Percentiles rank a stretch among this genome's conserved stretches.
These are phyloP conservation scores for Aspidiotus destructor DNA, from an alignment of 2,888 invertebrate genomes.

Conservation along the genomic window DNA sequence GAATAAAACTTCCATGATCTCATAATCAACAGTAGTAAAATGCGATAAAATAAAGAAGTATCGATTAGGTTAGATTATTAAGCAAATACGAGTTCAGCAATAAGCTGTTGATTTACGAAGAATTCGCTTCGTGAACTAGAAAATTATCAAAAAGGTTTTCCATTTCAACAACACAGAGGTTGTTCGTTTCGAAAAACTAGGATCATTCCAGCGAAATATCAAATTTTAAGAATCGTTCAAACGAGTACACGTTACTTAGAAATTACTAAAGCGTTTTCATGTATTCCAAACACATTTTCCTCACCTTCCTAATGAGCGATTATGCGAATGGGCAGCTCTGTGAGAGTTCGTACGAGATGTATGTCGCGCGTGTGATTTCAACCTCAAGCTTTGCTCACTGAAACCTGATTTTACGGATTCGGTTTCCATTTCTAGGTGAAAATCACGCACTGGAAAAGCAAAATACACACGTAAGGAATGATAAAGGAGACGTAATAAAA, in stretches of 20 bases:
- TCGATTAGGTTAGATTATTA: too few relatives aligned
- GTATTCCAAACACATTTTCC: not conserved
- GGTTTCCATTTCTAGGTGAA: conserved; percentile 61
- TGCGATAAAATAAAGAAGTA: too few relatives aligned
- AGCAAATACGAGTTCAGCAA: too few relatives aligned
- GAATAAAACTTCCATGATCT: too few relatives aligned
- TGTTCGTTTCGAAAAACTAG: not conserved
- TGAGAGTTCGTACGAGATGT: conserved; percentile 27
- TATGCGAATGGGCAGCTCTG: conserved; percentile 24
- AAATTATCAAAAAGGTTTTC: not conserved
- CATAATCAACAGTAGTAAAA: too few relatives aligned
- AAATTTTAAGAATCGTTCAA: too few relatives aligned
- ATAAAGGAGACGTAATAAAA: not conserved
- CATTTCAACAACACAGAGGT: not conserved
- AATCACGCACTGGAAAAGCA: not conserved
- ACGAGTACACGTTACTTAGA: too few relatives aligned
- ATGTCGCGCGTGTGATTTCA: conserved; percentile 27
- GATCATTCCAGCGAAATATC: not conserved
- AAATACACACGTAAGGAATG: not conserved
- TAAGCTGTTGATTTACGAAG: too few relatives aligned
- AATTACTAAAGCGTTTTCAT: too few relatives aligned
- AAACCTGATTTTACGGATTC: conserved; percentile 60
- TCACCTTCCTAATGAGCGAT: conserved; percentile 20
- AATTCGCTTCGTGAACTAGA: not conserved
- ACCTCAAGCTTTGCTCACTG: conserved; percentile 30